These are phyloP conservation scores for Parelbella ahira DNA, from an alignment of 2,888 invertebrate genomes.

Conservation along the genomic window DNA sequence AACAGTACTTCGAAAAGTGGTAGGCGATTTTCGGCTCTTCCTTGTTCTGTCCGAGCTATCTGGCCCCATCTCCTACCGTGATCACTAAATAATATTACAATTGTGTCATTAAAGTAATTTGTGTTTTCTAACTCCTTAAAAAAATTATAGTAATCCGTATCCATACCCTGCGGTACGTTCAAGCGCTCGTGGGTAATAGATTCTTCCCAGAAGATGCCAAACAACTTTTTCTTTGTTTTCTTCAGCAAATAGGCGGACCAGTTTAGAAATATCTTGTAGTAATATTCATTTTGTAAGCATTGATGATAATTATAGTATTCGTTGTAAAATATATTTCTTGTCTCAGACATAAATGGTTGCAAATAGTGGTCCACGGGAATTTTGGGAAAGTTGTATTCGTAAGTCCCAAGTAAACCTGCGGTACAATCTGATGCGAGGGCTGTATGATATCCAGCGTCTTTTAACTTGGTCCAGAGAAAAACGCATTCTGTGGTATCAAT, in stretches of 20 bases:
- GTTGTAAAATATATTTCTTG: constrained; percentile 79
- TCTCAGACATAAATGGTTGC: constrained; percentile 84
- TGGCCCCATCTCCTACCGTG: constrained; percentile 93
- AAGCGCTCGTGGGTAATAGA: constrained; percentile 90
- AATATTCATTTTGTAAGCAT: constrained; percentile 84
- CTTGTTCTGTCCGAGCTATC: constrained; percentile 88
- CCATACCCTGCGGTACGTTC: constrained; percentile 86
- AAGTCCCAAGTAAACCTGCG: constrained; percentile 82
- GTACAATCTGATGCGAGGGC: constrained; percentile 89
- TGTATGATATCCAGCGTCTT: constrained; percentile 84
- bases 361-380: constrained; percentile 90
- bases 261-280: constrained; percentile 84
- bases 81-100: constrained; percentile 88
- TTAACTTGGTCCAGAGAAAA: constrained; percentile 90
- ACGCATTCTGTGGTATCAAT: constrained; percentile 75
- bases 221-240: constrained; percentile 81
- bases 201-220: constrained; percentile 91
- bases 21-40: constrained; percentile 89
- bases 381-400: constrained; percentile 7
- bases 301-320: constrained; percentile 79
- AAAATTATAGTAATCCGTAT: constrained; percentile 80
- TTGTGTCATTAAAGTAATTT: constrained; percentile 81
- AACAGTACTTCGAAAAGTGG: constrained; percentile 87
- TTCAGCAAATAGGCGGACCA: constrained; percentile 83
- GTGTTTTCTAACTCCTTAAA: constrained; percentile 68